Conservation (phyloP, 2,888 invertebrate genomes). For the Lithophane socia region DNA sequence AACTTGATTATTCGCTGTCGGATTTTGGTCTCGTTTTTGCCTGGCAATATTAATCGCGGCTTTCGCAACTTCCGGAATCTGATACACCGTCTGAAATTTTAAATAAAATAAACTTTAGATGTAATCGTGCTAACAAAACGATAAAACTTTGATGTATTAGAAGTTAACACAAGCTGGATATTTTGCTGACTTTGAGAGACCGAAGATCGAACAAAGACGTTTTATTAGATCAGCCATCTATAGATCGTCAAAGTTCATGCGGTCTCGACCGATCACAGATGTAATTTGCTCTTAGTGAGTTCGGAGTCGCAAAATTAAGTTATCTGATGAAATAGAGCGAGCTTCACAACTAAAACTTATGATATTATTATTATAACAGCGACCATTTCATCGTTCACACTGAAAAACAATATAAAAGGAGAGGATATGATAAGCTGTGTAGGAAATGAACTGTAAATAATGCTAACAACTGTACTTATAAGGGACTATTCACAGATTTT, state of each 20-base stretch:
- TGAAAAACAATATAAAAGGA: slow-evolving; percentile 17
- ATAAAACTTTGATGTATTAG: neutral
- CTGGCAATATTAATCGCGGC: slow-evolving; percentile 29
- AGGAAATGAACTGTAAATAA: slow-evolving; percentile 67
- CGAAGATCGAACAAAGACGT: slow-evolving; percentile 13
- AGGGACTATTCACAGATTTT: slow-evolving; percentile 68
- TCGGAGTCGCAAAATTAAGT: slow-evolving; percentile 32
- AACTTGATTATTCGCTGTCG: slow-evolving; percentile 40
- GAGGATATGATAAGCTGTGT: slow-evolving; percentile 10
- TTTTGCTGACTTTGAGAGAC: neutral
- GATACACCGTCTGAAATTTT: slow-evolving; percentile 1
- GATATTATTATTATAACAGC: slow-evolving; percentile 11
- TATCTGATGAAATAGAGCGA: slow-evolving; percentile 17
- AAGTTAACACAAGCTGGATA: neutral
- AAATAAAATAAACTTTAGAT: neutral
- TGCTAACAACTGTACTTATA: slow-evolving; percentile 63
- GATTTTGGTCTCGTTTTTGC: slow-evolving; percentile 27
- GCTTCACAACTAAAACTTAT: slow-evolving; percentile 5
- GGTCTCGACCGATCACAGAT: slow-evolving; percentile 25
- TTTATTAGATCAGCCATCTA: slow-evolving; percentile 40
- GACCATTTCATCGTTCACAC: neutral
- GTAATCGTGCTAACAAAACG: neutral
- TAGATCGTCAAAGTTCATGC: slow-evolving; percentile 31
- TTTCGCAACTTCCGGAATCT: slow-evolving; percentile 29
- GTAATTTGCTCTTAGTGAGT: slow-evolving; percentile 42